phyloP scores from a whole-genome alignment of 2,888 invertebrate genomes.

The Caenorhabditis sp. region DNA sequence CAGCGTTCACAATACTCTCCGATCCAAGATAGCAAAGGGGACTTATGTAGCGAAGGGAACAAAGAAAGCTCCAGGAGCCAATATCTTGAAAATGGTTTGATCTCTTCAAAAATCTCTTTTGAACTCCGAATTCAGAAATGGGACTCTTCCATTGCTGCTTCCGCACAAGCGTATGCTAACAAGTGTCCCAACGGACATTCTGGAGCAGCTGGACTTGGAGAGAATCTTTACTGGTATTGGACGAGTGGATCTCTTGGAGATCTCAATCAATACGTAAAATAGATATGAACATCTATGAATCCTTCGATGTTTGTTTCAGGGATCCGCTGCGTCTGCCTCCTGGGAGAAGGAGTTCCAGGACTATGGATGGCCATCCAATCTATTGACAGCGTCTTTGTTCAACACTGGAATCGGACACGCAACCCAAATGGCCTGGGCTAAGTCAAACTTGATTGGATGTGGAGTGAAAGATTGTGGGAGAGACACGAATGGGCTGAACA shows the following conservation, averaged over 20 bases:
- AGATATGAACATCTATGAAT: neutral
- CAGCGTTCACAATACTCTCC: conserved; percentile 44
- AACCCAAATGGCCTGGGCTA: conserved; percentile 59
- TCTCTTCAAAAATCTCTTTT: neutral
- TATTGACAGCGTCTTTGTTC: conserved; percentile 32
- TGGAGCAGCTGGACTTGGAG: conserved; percentile 47
- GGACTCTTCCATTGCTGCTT: conserved; percentile 35
- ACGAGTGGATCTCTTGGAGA: conserved; percentile 41
- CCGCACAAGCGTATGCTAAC: conserved; percentile 55
- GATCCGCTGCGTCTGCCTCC: conserved; percentile 18
- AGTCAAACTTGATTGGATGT: conserved; percentile 49
- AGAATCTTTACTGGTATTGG: conserved; percentile 62
- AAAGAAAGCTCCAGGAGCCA: conserved; percentile 18
- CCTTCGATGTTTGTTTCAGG: neutral
- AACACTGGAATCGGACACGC: conserved; percentile 61
- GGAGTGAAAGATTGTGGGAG: conserved; percentile 58
- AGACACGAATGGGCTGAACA: conserved; percentile 57
- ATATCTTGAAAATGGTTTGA: conserved; percentile 38
- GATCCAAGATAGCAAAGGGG: conserved; percentile 40
- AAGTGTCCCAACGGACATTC: conserved; percentile 55
- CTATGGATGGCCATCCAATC: conserved; percentile 56
- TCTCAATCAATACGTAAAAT: conserved; percentile 48
- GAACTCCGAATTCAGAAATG: conserved; percentile 59
- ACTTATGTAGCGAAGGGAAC: conserved; percentile 45
- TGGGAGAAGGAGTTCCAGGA: conserved; percentile 51